Percentiles rank a stretch among this genome's conserved stretches.
Evolutionary conservation across 2,113 vertebrate genomes (phyloP).

Genomic region (Ariopsis seemanni): DNA sequence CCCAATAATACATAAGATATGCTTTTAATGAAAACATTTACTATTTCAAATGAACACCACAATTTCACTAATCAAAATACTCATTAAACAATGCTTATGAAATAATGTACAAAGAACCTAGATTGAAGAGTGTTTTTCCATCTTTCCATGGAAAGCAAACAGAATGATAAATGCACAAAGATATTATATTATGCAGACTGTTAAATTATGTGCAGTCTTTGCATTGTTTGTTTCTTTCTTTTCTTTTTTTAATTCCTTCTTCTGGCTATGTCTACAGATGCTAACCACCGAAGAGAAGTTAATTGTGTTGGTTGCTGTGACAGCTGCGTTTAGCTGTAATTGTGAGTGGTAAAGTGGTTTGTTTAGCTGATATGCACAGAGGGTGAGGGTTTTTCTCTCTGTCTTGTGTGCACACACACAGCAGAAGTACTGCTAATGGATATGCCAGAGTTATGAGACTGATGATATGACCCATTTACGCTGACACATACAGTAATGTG

Average conservation of each 20-base stretch:
- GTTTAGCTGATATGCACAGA: slow-evolving; percentile 47
- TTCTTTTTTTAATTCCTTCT: slow-evolving; percentile 3
- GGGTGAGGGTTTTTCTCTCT: slow-evolving; percentile 47
- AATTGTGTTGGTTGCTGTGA: slow-evolving; percentile 49
- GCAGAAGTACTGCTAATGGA: slow-evolving; percentile 40
- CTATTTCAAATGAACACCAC: slow-evolving; percentile 39
- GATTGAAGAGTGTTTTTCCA: slow-evolving; percentile 35
- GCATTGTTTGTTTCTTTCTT: slow-evolving; percentile 8
- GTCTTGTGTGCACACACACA: slow-evolving; percentile 1
- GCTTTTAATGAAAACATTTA: slow-evolving; percentile 25
- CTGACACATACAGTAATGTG: slow-evolving; percentile 10
- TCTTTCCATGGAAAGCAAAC: slow-evolving; percentile 33
- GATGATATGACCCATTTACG: slow-evolving; percentile 56
- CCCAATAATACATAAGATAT: slow-evolving; percentile 11
- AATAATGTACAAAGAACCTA: neutral
- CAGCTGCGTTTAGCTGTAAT: slow-evolving; percentile 62
- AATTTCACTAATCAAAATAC: slow-evolving; percentile 35
- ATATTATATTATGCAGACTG: slow-evolving; percentile 26
- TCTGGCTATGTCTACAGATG: slow-evolving; percentile 18
- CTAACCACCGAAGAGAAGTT: slow-evolving; percentile 33
- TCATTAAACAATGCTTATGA: slow-evolving; percentile 22
- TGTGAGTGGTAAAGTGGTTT: slow-evolving; percentile 62
- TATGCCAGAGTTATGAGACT: slow-evolving; percentile 60
- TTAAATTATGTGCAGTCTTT: slow-evolving; percentile 44
- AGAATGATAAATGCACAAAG: slow-evolving; percentile 28